Base-by-base conservation (phyloP, 2,797 vertebrate genomes). In the Hozukius guyotensis region DNA sequence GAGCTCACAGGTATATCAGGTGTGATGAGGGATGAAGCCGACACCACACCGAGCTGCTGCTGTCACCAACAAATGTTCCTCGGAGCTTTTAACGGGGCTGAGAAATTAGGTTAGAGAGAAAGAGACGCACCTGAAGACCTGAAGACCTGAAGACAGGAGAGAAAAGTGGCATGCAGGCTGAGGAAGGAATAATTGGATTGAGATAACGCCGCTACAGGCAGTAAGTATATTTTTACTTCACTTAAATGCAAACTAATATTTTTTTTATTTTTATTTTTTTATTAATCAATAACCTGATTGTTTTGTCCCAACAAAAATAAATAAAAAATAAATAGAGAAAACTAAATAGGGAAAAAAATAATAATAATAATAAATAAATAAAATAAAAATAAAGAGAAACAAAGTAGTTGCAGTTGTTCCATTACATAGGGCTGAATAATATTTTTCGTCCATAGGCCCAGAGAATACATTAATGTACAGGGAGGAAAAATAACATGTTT, bases 171-270 rank as follows among this genome's bases (percentile, higher is more conserved):
- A 90, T 89, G 92, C 77, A 27, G 77, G 75, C 77, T 52, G 80
- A 80, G 52, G 78, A 87, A 87, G 88, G 62, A 80, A 78, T 85
- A 89, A 90, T 87, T 92, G 86, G 88, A 88, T 87, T 89, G 81
- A 85, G 90, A 89, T 91, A 93, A 92, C 87, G 70, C 78, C 83
- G 75, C 72, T 11, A 34, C 32, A 22, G 76, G 29, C 80, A 94
- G 94, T 95, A 83, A 94, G 94, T 95, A 75, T 61, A 24, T 56
- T 80, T 38, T 52, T 20, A 4, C 9, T 38, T 67, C 2, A 27
- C 16, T 66, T 34, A 24, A 67, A 36, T n/a, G 1, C 34, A 49
- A 60, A 46, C 3, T 4, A 38, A 42, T n/a, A 2, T 13, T 4
- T 32, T 27, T 18, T 38, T 5, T 36, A 12, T 34, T 4, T 13